phyloP scores from a whole-genome alignment of 2,888 invertebrate species.

The Diplolepis rosae region DNA sequence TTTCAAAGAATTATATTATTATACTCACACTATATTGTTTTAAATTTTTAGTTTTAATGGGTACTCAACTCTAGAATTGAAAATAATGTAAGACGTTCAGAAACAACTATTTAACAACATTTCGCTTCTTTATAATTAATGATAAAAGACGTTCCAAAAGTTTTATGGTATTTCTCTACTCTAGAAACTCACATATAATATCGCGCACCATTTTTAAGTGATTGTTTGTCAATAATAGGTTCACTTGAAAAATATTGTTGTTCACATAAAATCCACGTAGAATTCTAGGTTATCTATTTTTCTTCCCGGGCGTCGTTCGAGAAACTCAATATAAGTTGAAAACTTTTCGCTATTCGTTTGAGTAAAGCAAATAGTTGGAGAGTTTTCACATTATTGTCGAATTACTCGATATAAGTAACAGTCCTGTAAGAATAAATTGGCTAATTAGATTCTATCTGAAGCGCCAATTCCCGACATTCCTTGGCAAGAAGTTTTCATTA shows the following conservation, averaged over 20 bases:
- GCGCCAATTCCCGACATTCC: constrained; percentile 23
- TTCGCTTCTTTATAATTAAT: neutral
- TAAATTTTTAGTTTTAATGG: too few relatives aligned
- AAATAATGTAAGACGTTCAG: too few relatives aligned
- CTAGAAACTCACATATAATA: neutral
- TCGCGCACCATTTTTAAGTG: neutral
- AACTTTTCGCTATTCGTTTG: constrained; percentile 32
- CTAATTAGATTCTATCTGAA: constrained; percentile 29
- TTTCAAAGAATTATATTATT: too few relatives aligned
- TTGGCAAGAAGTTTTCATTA: constrained; percentile 29
- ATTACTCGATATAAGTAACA: constrained; percentile 29
- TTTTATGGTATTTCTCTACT: neutral
- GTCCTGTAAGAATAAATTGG: constrained; percentile 29
- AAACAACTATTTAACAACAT: neutral
- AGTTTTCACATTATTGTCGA: constrained; percentile 31
- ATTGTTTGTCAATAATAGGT: constrained; percentile 12
- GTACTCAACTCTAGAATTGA: too few relatives aligned
- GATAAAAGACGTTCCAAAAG: neutral
- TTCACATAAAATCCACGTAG: constrained; percentile 14
- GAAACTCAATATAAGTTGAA: constrained; percentile 31
- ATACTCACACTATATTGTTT: too few relatives aligned
- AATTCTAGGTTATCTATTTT: constrained; percentile 24
- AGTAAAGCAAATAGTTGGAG: constrained; percentile 25
- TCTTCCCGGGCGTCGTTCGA: neutral
- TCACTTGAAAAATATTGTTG: constrained; percentile 24